phyloP scores from a whole-genome alignment of 1,140 invertebrate genomes.

The Plectrocnemia conspersa region DNA sequence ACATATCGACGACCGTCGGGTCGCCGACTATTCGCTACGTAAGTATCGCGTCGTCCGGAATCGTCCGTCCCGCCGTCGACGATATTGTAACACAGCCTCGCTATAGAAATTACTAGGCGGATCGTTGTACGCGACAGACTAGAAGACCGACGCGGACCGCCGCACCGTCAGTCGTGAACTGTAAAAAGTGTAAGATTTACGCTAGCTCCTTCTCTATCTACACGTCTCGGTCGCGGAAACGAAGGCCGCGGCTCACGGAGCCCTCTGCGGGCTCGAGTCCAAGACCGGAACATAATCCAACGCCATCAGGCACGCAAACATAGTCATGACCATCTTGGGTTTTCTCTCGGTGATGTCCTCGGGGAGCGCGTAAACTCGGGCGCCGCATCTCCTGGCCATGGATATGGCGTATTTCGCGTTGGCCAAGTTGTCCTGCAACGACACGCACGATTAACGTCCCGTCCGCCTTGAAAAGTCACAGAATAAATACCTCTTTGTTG shows the following conservation, averaged over 20 bases:
- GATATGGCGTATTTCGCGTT: conserved; percentile 99
- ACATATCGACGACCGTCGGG: too few relatives aligned
- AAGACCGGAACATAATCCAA: conserved; percentile 89
- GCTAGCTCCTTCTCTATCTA: too few relatives aligned
- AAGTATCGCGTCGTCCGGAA: too few relatives aligned
- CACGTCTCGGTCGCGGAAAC: not conserved
- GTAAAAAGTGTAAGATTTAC: too few relatives aligned
- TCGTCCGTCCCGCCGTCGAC: too few relatives aligned
- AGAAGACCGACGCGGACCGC: too few relatives aligned
- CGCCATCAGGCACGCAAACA: conserved; percentile 98
- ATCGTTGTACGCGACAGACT: too few relatives aligned
- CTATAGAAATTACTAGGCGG: too few relatives aligned
- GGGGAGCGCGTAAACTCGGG: conserved; percentile 95
- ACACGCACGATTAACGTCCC: not conserved
- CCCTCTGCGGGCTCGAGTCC: conserved; percentile 51
- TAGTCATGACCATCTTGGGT: conserved; percentile 98
- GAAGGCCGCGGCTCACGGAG: not conserved
- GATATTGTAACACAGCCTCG: too few relatives aligned
- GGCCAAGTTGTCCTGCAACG: conserved; percentile 79
- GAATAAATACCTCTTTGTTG: conserved; percentile 69
- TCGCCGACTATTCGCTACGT: too few relatives aligned
- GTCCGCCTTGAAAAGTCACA: not conserved
- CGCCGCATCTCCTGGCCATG: conserved; percentile 94
- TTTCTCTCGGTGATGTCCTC: conserved; percentile 99
- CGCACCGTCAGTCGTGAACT: too few relatives aligned